phyloP scores from a whole-genome alignment of 2,888 invertebrate species.

The Icerya purchasi region DNA sequence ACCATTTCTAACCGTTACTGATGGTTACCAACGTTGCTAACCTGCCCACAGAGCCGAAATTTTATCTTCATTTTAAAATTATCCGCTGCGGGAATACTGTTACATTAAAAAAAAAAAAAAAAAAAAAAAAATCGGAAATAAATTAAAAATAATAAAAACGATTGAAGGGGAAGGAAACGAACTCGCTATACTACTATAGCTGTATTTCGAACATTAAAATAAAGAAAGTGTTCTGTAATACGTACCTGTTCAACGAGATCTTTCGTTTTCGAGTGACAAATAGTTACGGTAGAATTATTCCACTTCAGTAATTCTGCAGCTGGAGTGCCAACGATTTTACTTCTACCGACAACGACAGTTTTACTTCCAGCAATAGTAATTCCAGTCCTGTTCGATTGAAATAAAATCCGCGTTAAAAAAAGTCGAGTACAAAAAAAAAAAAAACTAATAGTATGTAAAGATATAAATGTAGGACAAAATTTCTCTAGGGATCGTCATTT shows the following conservation, averaged over 20 bases:
- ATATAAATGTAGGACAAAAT: too few relatives aligned
- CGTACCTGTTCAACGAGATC: constrained; percentile 51
- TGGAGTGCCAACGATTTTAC: constrained; percentile 95
- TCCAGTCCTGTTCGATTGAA: too few relatives aligned
- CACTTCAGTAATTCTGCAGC: constrained; percentile 83
- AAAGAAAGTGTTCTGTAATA: not conserved
- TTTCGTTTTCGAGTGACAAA: constrained; percentile 86
- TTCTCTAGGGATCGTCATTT: too few relatives aligned
- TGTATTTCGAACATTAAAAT: not conserved
- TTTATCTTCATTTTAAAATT: too few relatives aligned
- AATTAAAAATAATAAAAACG: not conserved
- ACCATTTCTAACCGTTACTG: too few relatives aligned
- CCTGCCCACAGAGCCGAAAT: too few relatives aligned
- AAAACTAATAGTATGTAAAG: not conserved
- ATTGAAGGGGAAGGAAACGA: not conserved
- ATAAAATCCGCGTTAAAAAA: too few relatives aligned
- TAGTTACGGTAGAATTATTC: constrained; percentile 90
- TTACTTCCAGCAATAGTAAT: constrained; percentile 54
- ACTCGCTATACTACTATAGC: not conserved
- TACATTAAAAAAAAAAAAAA: too few relatives aligned
- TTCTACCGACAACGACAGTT: constrained; percentile 87
- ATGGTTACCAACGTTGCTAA: too few relatives aligned
- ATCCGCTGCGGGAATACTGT: too few relatives aligned
- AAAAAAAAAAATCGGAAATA: not conserved
- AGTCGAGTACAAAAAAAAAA: not conserved